A percentile compares a stretch with the other conserved stretches of the same genome.
These are phyloP conservation scores for Lycophotia porphyrea DNA, from an alignment of 2,888 invertebrate species.

Conservation along the genomic window DNA sequence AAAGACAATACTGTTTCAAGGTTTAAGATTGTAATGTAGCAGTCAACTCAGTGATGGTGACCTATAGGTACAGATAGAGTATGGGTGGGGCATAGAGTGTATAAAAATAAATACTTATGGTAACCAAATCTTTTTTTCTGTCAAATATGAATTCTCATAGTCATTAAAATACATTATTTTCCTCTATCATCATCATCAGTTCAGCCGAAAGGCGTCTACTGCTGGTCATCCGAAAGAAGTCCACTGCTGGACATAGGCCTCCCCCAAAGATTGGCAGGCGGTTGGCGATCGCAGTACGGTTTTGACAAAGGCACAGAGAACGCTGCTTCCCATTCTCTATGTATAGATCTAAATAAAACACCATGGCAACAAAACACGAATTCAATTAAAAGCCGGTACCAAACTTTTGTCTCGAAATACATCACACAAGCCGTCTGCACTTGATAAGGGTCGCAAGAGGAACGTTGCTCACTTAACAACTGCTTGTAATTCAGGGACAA, in stretches of 20 bases:
- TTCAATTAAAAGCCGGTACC: conserved; percentile 46
- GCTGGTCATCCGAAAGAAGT: too few relatives aligned
- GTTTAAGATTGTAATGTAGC: not conserved
- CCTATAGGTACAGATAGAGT: too few relatives aligned
- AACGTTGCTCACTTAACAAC: conserved; percentile 46
- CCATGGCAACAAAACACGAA: not conserved
- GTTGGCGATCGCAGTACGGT: too few relatives aligned
- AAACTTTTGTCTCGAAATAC: conserved; percentile 46
- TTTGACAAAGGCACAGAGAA: too few relatives aligned
- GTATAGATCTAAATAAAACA: not conserved
- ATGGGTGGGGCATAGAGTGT: too few relatives aligned
- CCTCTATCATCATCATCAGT: too few relatives aligned
- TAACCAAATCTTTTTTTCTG: not conserved
- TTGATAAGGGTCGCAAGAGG: conserved; percentile 55
- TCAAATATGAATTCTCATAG: not conserved
- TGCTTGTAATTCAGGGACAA: conserved; percentile 43
- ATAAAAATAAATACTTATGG: not conserved
- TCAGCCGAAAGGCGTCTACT: too few relatives aligned
- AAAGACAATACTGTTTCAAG: not conserved
- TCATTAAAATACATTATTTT: too few relatives aligned
- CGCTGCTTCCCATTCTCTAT: too few relatives aligned
- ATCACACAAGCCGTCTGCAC: conserved; percentile 55
- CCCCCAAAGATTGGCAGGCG: too few relatives aligned
- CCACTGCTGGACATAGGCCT: too few relatives aligned
- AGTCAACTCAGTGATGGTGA: not conserved